Evolutionary conservation across 2,113 vertebrate species (phyloP).

Genomic region (Hemibagrus wyckioides): DNA sequence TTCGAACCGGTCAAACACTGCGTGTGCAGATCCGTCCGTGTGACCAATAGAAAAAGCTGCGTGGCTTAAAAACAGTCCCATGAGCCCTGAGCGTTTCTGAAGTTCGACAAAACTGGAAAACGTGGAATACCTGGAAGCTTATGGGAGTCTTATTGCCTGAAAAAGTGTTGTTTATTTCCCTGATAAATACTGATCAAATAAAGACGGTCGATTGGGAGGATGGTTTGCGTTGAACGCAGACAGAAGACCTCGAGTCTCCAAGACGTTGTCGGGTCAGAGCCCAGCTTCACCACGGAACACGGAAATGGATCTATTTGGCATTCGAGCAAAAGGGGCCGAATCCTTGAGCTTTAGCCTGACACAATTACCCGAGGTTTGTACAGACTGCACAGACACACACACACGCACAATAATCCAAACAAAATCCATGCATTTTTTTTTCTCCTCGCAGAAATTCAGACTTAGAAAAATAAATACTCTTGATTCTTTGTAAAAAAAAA

Average conservation of each 20-base stretch:
- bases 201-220: neutral
- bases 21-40: neutral
- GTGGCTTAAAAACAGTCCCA: slow-evolving; percentile 17
- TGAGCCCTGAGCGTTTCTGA: slow-evolving; percentile 50
- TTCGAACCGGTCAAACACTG: too few species aligned
- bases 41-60: slow-evolving; percentile 7
- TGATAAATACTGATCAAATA: neutral
- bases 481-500: slow-evolving; percentile 50
- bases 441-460: slow-evolving; percentile 28
- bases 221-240: neutral
- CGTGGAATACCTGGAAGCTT: slow-evolving; percentile 25
- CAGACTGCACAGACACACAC: slow-evolving; percentile 11
- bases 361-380: slow-evolving; percentile 50
- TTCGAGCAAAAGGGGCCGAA: slow-evolving; percentile 32
- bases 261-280: neutral
- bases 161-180: neutral
- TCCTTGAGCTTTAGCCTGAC: slow-evolving; percentile 33
- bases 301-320: slow-evolving; percentile 39
- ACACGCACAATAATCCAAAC: slow-evolving; percentile 11
- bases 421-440: neutral
- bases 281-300: neutral
- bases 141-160: slow-evolving; percentile 42
- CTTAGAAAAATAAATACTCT: slow-evolving; percentile 58
- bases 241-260: neutral
- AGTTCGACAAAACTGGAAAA: neutral